A percentile compares a stretch with the other conserved stretches of the same genome.
Conservation (phyloP, 2,113 vertebrate species). For the Carassius gibelio region DNA sequence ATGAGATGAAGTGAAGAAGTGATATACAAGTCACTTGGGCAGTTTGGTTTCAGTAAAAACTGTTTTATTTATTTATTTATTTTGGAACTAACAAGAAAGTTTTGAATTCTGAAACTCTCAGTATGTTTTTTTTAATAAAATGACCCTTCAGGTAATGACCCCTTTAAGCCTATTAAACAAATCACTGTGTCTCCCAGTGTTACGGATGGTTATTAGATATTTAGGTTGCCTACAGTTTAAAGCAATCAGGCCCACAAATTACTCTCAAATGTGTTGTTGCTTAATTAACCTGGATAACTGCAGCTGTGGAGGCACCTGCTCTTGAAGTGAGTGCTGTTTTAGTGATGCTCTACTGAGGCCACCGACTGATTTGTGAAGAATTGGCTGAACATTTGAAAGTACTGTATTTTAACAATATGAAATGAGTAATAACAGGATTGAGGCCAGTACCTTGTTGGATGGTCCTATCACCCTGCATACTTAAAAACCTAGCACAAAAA, state of each 20-base stretch:
- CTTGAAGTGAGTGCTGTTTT: constrained; percentile 1
- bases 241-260: constrained; percentile 10
- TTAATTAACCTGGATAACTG: constrained; percentile 19
- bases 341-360: constrained; percentile 5
- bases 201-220: background rate
- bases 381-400: background rate
- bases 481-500: background rate
- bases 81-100: background rate
- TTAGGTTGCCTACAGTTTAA: constrained; percentile 18
- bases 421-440: background rate
- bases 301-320: constrained; percentile 33
- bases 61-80: background rate
- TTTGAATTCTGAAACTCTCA: background rate
- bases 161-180: background rate
- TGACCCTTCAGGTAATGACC: background rate
- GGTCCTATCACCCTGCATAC: background rate
- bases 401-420: background rate
- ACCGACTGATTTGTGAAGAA: background rate
- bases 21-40: background rate
- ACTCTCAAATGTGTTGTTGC: constrained; percentile 10
- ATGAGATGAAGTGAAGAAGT: background rate
- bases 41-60: background rate
- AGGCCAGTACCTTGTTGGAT: background rate
- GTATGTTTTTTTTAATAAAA: background rate
- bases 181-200: background rate